phyloP scores from a whole-genome alignment of 2,113 vertebrate species.

The Eubucco bourcierii region DNA sequence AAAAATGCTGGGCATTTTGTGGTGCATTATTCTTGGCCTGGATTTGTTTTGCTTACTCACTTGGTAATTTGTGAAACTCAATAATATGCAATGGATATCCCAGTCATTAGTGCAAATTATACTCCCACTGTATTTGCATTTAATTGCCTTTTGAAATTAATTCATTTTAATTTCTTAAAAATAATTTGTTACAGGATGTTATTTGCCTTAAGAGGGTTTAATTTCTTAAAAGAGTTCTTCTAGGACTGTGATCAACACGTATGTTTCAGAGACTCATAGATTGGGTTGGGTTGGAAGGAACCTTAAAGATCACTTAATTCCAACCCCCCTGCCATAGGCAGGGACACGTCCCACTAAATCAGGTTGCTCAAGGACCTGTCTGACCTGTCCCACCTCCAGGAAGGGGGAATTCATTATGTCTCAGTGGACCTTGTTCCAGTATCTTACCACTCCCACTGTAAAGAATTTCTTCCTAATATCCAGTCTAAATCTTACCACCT shows the following conservation, averaged over 20 bases:
- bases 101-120: constrained; percentile 67
- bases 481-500: no score
- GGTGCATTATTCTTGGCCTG: constrained; percentile 42
- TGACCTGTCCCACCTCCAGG: no score
- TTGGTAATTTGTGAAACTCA: constrained; percentile 53
- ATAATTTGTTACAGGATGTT: constrained; percentile 48
- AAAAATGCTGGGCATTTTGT: constrained; percentile 15
- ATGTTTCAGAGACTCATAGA: background rate
- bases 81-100: constrained; percentile 65
- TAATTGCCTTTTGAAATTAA: constrained; percentile 68
- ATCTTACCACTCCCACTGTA: no score
- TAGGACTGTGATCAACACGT: constrained; percentile 42
- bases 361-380: no score
- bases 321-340: no score
- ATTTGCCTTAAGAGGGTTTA: constrained; percentile 45
- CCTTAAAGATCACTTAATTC: no score
- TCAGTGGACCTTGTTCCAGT: no score
- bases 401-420: no score
- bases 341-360: no score
- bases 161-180: constrained; percentile 55
- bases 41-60: constrained; percentile 57
- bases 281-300: no score
- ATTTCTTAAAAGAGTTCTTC: constrained; percentile 58
- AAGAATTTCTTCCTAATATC: no score
- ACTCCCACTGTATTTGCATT: constrained; percentile 58